phyloP scores from a whole-genome alignment of 2,888 invertebrate genomes.

The Lycia hirtaria region DNA sequence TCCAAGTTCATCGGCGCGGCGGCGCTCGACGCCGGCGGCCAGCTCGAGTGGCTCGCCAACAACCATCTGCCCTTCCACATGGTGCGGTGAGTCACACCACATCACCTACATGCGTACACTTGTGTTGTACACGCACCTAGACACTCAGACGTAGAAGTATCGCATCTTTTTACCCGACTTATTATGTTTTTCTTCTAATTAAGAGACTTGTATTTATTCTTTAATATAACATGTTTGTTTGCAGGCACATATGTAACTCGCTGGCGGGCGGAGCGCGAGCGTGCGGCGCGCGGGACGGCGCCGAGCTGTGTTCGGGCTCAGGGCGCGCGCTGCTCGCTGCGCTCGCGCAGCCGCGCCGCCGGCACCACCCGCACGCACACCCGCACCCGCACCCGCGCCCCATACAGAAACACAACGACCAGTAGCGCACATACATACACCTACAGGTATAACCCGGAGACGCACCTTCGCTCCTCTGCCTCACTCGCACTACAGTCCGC shows the following conservation, averaged over 20 bases:
- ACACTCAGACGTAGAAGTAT: too few relatives aligned
- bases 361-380: slow-evolving; percentile 29
- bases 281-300: slow-evolving; percentile 85
- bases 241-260: slow-evolving; percentile 84
- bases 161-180: too few relatives aligned
- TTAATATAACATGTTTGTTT: background rate
- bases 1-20: slow-evolving; percentile 70
- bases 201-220: background rate
- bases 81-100: slow-evolving; percentile 56
- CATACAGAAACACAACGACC: slow-evolving; percentile 53
- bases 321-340: slow-evolving; percentile 53
- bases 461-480: too few relatives aligned
- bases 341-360: slow-evolving; percentile 38
- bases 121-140: too few relatives aligned
- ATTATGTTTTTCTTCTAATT: too few relatives aligned
- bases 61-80: slow-evolving; percentile 69
- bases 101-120: background rate
- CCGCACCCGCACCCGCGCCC: slow-evolving; percentile 37
- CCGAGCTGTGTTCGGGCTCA: slow-evolving; percentile 70
- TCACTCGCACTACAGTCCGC: too few relatives aligned
- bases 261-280: slow-evolving; percentile 85
- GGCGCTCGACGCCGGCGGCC: slow-evolving; percentile 50
- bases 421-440: slow-evolving; percentile 10
- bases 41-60: slow-evolving; percentile 67
- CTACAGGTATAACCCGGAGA: background rate